Conservation (phyloP, 2,888 invertebrate genomes). For the Poecilobothrus nobilitatus region DNA sequence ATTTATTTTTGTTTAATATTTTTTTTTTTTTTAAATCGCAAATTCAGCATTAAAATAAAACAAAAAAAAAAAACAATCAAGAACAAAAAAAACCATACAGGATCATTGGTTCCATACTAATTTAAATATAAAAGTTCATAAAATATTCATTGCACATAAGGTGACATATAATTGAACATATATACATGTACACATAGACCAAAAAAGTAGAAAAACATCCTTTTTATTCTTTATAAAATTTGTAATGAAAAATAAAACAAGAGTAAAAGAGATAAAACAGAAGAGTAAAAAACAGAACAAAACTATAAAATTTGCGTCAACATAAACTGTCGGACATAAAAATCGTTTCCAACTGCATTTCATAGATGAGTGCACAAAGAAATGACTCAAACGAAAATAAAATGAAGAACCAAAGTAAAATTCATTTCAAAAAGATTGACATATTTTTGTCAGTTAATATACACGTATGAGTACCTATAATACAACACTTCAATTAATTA, state of each 20-base stretch:
- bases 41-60: no score
- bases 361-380: no score
- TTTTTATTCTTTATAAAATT: neutral
- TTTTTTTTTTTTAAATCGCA: no score
- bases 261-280: neutral
- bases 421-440: neutral
- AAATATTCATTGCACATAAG: no score
- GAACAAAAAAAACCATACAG: neutral
- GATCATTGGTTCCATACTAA: neutral
- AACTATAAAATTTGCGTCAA: neutral
- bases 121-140: neutral
- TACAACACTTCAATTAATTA: neutral
- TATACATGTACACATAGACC: no score
- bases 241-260: neutral
- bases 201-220: neutral
- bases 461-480: no score
- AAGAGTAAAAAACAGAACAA: neutral
- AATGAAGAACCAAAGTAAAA: no score
- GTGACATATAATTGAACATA: no score
- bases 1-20: neutral
- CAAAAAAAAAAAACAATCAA: no score
- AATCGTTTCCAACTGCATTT: no score
- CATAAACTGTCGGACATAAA: no score
- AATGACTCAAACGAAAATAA: no score
- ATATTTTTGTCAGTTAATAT: neutral